These are phyloP conservation scores for Eptatretus burgeri DNA, from an alignment of 2,113 vertebrate species.

Conservation along the genomic window DNA sequence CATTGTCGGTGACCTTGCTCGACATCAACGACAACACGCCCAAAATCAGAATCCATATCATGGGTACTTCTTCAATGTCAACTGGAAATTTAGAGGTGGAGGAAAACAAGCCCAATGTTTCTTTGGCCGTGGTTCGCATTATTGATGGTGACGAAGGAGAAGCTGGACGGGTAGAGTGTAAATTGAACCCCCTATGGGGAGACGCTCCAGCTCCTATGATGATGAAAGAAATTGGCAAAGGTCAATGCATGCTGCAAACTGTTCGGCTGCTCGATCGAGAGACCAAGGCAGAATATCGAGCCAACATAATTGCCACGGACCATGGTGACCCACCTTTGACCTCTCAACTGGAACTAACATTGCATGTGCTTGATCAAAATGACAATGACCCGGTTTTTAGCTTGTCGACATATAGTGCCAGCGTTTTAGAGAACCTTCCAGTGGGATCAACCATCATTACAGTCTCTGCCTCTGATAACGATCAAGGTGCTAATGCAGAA, in stretches of 20 bases:
- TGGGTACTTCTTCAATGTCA: no score
- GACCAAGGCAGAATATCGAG: constrained; percentile 19
- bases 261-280: constrained; percentile 25
- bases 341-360: constrained; percentile 28
- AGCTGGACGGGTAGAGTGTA: no score
- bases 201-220: no score
- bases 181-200: no score
- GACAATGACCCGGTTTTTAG: constrained; percentile 49
- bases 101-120: no score
- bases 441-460: constrained; percentile 4
- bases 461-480: not conserved
- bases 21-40: constrained; percentile 1
- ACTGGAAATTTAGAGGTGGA: no score
- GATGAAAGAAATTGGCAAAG: no score
- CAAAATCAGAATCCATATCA: not conserved
- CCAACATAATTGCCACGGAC: constrained; percentile 36
- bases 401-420: constrained; percentile 19
- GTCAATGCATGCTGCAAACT: no score
- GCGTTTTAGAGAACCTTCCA: constrained; percentile 36
- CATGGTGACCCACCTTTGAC: constrained; percentile 25
- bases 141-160: no score
- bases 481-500: not conserved
- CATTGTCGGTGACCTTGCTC: not conserved
- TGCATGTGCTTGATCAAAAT: constrained; percentile 39
- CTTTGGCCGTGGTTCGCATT: no score